Conservation (phyloP, 2,113 vertebrate genomes). For the Proterorhinus semilunaris region DNA sequence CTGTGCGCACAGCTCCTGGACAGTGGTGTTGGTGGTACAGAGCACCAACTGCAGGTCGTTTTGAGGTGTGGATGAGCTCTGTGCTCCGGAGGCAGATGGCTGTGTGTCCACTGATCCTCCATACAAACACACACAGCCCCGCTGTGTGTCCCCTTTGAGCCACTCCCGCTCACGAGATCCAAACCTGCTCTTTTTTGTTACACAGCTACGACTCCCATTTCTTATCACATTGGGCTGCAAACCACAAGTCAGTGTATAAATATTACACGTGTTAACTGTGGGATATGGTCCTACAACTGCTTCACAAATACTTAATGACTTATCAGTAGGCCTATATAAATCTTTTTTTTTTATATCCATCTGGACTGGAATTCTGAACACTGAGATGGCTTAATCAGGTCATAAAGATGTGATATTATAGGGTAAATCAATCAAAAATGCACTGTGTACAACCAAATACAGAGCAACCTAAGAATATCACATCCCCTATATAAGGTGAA, state of each 20-base stretch:
- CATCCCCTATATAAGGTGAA: too few relatives aligned
- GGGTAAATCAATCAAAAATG: too few relatives aligned
- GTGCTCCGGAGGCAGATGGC: slow-evolving; percentile 61
- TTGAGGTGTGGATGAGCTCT: slow-evolving; percentile 72
- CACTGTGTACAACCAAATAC: too few relatives aligned
- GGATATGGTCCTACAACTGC: neutral
- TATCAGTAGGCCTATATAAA: too few relatives aligned
- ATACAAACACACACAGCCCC: slow-evolving; percentile 89
- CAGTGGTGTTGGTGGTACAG: slow-evolving; percentile 87
- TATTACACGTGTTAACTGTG: neutral
- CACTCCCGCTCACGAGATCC: slow-evolving; percentile 91
- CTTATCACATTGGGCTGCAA: slow-evolving; percentile 90
- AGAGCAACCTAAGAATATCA: too few relatives aligned
- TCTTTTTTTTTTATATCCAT: neutral
- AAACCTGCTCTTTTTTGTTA: slow-evolving; percentile 84
- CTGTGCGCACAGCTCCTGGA: slow-evolving; percentile 86
- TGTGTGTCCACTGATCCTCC: slow-evolving; percentile 74
- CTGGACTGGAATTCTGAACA: neutral
- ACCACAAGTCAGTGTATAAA: neutral
- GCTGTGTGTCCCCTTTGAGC: slow-evolving; percentile 84
- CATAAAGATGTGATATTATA: neutral
- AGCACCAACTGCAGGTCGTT: slow-evolving; percentile 87
- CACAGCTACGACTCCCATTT: slow-evolving; percentile 83
- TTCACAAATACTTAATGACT: neutral
- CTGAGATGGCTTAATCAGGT: neutral